phyloP scores from a whole-genome alignment of 2,888 invertebrate species.

The Zele albiditarsus region DNA sequence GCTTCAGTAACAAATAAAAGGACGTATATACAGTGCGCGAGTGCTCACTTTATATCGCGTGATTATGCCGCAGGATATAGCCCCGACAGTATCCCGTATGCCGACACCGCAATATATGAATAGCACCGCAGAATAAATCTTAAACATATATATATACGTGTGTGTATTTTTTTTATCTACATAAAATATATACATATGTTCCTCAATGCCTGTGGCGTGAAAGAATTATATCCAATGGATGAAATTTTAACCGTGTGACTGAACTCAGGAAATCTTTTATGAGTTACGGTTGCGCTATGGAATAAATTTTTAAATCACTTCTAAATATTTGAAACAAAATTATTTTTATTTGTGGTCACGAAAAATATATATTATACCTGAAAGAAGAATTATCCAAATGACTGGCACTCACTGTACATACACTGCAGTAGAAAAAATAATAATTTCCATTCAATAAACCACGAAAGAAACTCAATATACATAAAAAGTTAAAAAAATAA shows the following conservation, averaged over 20 bases:
- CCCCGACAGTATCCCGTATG: conserved; percentile 9
- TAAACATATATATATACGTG: not conserved
- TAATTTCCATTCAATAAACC: not conserved
- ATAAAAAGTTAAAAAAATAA: not conserved
- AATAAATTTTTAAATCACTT: not conserved
- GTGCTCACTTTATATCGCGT: conserved; percentile 4
- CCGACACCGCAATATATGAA: not conserved
- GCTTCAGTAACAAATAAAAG: conserved; percentile 46
- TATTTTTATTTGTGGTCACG: no score
- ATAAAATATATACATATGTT: not conserved
- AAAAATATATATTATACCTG: not conserved
- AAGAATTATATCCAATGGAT: conserved; percentile 7
- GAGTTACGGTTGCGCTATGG: not conserved
- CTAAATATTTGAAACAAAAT: not conserved
- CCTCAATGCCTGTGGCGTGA: conserved; percentile 7
- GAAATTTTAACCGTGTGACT: not conserved
- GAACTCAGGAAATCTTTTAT: not conserved
- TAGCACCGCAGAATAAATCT: conserved; percentile 14
- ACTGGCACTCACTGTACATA: not conserved
- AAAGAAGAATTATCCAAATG: not conserved
- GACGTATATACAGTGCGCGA: not conserved
- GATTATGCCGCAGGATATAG: conserved; percentile 11
- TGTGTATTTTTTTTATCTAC: not conserved
- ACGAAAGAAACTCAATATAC: not conserved
- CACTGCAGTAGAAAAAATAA: not conserved